Percentiles rank a stretch among this genome's conserved stretches.
Evolutionary conservation across 2,888 invertebrate species (phyloP).

Genomic region (Glyphotaelius pellucidus): DNA sequence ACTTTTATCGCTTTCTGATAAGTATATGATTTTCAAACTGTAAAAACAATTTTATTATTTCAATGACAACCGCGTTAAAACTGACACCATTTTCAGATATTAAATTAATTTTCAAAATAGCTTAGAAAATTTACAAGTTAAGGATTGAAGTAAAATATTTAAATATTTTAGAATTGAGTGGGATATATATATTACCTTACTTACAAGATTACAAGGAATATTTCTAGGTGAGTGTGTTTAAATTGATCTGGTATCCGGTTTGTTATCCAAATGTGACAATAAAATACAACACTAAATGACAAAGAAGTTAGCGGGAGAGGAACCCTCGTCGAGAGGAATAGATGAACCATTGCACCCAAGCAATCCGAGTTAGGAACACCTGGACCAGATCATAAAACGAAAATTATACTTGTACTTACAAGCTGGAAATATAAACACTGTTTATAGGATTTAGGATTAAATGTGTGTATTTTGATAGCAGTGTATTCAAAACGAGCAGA

Average conservation of each 20-base stretch:
- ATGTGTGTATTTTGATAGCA: background rate
- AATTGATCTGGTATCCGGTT: slow-evolving; percentile 62
- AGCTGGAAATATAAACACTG: background rate
- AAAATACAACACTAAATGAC: slow-evolving; percentile 60
- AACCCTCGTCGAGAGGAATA: slow-evolving; percentile 14
- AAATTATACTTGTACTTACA: background rate
- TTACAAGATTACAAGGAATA: background rate
- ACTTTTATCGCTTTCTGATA: no score
- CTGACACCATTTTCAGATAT: no score
- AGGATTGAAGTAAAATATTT: background rate
- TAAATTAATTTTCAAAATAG: no score
- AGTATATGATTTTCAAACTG: background rate
- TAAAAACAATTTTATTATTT: background rate
- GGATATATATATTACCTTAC: background rate
- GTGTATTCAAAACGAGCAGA: no score
- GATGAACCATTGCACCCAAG: background rate
- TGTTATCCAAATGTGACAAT: slow-evolving; percentile 63
- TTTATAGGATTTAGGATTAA: background rate
- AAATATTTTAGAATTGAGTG: background rate
- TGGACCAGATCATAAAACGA: background rate
- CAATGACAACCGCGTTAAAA: background rate
- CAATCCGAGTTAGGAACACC: slow-evolving; percentile 4
- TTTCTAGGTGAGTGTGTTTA: slow-evolving; percentile 49
- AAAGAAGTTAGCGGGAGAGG: slow-evolving; percentile 50
- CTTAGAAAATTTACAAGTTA: background rate